A percentile compares a stretch with the other conserved stretches of the same genome.
These are phyloP conservation scores for Stenotaenia linearis DNA, from an alignment of 2,888 invertebrate species.

Conservation along the genomic window DNA sequence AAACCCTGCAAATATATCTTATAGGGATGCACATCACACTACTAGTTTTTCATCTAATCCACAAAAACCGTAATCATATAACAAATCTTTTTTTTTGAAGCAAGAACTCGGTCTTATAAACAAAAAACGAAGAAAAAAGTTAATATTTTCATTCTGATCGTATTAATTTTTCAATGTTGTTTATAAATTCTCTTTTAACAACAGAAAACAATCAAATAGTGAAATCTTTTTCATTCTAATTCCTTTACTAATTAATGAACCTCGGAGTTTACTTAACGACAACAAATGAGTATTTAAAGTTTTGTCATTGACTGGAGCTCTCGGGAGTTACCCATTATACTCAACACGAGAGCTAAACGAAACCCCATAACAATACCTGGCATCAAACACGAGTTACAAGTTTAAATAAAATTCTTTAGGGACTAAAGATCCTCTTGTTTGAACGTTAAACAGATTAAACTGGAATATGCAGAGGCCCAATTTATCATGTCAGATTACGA, in stretches of 20 bases:
- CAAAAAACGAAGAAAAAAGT: not conserved
- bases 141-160: not conserved
- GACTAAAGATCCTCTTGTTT: not conserved
- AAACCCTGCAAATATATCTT: constrained; percentile 12
- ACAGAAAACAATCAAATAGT: not conserved
- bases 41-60: not conserved
- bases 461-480: not conserved
- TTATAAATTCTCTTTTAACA: not conserved
- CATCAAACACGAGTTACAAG: constrained; percentile 2
- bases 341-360: not conserved
- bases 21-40: not conserved
- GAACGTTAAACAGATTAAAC: not conserved
- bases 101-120: not conserved
- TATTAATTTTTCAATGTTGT: not conserved
- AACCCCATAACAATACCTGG: constrained; percentile 7
- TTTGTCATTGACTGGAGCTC: constrained; percentile 3
- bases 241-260: not conserved
- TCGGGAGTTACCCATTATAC: not conserved
- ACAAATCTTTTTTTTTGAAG: not conserved
- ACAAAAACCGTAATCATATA: not conserved
- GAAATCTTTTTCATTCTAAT: not conserved
- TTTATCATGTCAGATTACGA: not conserved
- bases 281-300: constrained; percentile 19
- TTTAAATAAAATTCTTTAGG: not conserved
- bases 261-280: not conserved